Evolutionary conservation across 2,797 vertebrate species (phyloP).

Genomic region (Amazona ochrocephala): DNA sequence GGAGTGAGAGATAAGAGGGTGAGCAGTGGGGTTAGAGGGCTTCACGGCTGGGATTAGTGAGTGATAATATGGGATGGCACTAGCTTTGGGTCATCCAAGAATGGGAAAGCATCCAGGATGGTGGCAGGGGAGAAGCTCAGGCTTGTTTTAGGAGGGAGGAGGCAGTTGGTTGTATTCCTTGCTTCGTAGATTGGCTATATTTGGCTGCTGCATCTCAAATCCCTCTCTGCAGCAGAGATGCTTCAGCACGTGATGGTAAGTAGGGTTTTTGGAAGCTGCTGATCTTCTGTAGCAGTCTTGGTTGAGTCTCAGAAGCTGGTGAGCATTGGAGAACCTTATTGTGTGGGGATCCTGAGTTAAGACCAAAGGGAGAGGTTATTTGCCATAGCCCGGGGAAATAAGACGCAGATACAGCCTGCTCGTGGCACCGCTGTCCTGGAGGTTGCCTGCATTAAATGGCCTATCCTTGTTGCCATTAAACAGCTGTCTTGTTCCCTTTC

Average conservation of each 20-base stretch:
- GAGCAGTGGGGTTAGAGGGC: neutral
- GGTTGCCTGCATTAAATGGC: neutral
- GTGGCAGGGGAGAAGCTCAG: accelerated
- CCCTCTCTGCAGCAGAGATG: neutral
- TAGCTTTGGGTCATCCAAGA: accelerated
- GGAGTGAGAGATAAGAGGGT: neutral
- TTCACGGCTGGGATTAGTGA: neutral
- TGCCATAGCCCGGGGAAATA: neutral
- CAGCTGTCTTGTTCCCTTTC: neutral
- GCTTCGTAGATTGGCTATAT: neutral
- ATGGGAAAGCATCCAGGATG: accelerated
- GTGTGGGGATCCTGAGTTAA: accelerated
- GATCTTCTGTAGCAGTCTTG: neutral
- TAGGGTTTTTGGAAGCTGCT: neutral
- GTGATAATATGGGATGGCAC: neutral
- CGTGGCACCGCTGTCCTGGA: accelerated
- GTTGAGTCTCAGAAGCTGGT: neutral
- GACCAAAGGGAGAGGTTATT: neutral
- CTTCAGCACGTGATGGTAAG: neutral
- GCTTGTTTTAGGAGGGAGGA: neutral
- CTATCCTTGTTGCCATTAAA: neutral
- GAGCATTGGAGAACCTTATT: neutral
- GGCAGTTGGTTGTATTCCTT: neutral
- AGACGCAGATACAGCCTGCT: neutral
- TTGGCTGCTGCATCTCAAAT: neutral